A percentile compares a stretch with the other conserved stretches of the same genome.
phyloP scores from a whole-genome alignment of 2,888 invertebrate species.

The Caprella mutica region DNA sequence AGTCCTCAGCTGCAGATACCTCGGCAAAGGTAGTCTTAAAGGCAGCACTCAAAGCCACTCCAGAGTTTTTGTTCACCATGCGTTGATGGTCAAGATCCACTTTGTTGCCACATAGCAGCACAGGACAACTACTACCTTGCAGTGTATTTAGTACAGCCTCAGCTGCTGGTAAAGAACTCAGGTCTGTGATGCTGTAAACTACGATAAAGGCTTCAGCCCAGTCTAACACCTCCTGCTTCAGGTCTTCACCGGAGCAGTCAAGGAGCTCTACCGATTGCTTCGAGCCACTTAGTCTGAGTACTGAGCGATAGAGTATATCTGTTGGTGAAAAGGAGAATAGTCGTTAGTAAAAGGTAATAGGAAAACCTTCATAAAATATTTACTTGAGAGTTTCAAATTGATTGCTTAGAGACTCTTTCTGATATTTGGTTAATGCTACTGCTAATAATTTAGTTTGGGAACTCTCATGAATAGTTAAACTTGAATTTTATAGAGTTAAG shows the following conservation, averaged over 20 bases:
- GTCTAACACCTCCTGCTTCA: constrained; percentile 48
- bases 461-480: too few relatives aligned
- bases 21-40: constrained; percentile 42
- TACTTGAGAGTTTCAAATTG: too few relatives aligned
- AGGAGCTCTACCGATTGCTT: constrained; percentile 65
- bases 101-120: constrained; percentile 62
- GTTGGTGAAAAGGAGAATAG: constrained; percentile 36
- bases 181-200: constrained; percentile 64
- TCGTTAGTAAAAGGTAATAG: not conserved
- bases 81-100: constrained; percentile 64
- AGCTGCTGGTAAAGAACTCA: constrained; percentile 48
- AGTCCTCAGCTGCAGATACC: constrained; percentile 30
- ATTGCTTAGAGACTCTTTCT: too few relatives aligned
- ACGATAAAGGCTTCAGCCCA: constrained; percentile 69
- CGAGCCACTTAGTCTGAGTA: constrained; percentile 58
- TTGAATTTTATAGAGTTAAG: too few relatives aligned
- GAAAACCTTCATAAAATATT: not conserved
- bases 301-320: constrained; percentile 66
- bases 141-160: not conserved
- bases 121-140: not conserved
- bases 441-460: too few relatives aligned
- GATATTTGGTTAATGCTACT: too few relatives aligned
- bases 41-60: constrained; percentile 54
- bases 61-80: constrained; percentile 61
- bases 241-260: constrained; percentile 52